Percentiles rank a stretch among this genome's conserved stretches.
Evolutionary conservation across 1,140 invertebrate genomes (phyloP).

Genomic region (Elymnias hypermnestra): DNA sequence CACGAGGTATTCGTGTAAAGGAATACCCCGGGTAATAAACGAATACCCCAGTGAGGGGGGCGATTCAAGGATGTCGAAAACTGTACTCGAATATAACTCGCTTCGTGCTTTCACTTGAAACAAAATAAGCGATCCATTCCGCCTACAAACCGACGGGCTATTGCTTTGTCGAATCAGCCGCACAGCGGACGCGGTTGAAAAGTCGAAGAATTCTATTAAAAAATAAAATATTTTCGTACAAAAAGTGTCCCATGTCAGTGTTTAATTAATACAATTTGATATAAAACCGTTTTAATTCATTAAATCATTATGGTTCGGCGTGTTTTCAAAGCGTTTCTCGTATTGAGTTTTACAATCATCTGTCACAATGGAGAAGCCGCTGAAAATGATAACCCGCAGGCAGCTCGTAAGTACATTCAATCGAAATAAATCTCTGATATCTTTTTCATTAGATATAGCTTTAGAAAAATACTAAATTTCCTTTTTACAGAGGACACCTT

Average conservation of each 20-base stretch:
- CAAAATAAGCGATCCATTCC: conserved; percentile 52
- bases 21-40: too few species aligned
- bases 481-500: too few species aligned
- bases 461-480: too few species aligned
- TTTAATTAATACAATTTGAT: conserved; percentile 17
- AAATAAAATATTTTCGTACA: conserved; percentile 1
- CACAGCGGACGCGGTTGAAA: conserved; percentile 48
- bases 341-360: conserved; percentile 47
- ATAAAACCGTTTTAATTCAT: conserved; percentile 4
- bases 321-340: conserved; percentile 39
- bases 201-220: conserved; percentile 24
- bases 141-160: conserved; percentile 37
- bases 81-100: conserved; percentile 61
- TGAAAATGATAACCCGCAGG: conserved; percentile 40
- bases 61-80: conserved; percentile 63
- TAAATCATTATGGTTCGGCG: conserved; percentile 37
- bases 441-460: too few species aligned
- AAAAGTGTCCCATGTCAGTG: conserved; percentile 23
- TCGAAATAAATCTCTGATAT: too few species aligned
- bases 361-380: conserved; percentile 50
- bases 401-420: conserved; percentile 60
- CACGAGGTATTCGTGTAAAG: too few species aligned
- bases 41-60: conserved; percentile 41
- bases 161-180: conserved; percentile 38
- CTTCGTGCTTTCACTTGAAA: conserved; percentile 67